These are phyloP conservation scores for Troides helena DNA, from an alignment of 2,888 invertebrate species.

Conservation along the genomic window DNA sequence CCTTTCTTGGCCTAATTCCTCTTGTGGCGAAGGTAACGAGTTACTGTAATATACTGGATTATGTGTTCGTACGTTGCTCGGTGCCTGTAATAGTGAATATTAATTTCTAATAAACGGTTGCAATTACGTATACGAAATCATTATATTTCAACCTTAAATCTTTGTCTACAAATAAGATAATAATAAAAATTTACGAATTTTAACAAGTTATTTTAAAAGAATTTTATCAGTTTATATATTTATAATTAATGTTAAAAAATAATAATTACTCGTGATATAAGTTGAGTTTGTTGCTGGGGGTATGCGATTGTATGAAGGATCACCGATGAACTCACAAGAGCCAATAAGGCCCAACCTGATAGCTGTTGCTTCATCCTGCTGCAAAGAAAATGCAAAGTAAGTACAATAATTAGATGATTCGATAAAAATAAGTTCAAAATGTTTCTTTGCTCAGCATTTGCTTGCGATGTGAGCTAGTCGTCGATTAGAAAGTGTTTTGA, in stretches of 20 bases:
- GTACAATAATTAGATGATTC: conserved; percentile 31
- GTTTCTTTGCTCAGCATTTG: conserved; percentile 43
- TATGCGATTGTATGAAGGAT: conserved; percentile 85
- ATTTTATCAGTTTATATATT: too few relatives aligned
- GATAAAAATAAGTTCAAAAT: background rate
- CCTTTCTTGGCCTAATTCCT: conserved; percentile 80
- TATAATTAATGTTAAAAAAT: background rate
- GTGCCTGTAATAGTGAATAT: conserved; percentile 47
- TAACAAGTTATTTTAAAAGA: too few relatives aligned
- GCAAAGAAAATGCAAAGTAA: conserved; percentile 35
- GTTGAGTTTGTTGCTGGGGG: conserved; percentile 73
- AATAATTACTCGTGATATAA: conserved; percentile 67
- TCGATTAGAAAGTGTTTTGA: conserved; percentile 77
- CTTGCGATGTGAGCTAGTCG: conserved; percentile 57
- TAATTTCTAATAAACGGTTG: too few relatives aligned
- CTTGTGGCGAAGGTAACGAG: conserved; percentile 57
- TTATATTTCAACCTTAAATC: too few relatives aligned
- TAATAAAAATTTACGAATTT: too few relatives aligned
- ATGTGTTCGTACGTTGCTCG: conserved; percentile 72
- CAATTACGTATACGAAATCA: too few relatives aligned
- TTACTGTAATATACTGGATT: conserved; percentile 74
- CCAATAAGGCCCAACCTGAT: conserved; percentile 85
- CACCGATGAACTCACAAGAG: conserved; percentile 84
- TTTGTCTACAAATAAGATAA: too few relatives aligned
- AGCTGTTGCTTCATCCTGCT: conserved; percentile 83